phyloP scores from a whole-genome alignment of 1,140 invertebrate species.

The Temnothorax nylanderi region DNA sequence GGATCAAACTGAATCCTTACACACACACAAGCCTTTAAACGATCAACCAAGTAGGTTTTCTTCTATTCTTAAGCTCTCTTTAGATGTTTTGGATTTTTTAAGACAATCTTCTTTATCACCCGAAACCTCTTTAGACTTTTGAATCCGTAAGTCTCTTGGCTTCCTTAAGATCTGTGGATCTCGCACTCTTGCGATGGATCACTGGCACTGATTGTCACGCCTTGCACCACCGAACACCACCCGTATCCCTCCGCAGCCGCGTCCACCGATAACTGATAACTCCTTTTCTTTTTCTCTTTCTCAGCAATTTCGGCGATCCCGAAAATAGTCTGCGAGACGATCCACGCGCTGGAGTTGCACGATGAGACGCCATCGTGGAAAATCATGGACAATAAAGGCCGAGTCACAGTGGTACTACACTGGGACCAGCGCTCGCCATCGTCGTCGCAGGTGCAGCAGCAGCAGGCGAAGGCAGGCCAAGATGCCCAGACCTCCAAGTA shows the following conservation, averaged over 20 bases:
- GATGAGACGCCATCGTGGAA: slow-evolving; percentile 98
- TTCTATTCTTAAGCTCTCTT: slow-evolving; percentile 57
- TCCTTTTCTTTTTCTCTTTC: slow-evolving; percentile 49
- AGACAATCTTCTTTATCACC: slow-evolving; percentile 28
- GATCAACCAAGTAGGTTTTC: slow-evolving; percentile 61
- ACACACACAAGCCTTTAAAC: slow-evolving; percentile 62
- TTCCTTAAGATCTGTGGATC: slow-evolving; percentile 48
- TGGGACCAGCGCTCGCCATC: slow-evolving; percentile 93
- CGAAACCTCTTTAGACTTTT: slow-evolving; percentile 50
- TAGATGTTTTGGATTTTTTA: slow-evolving; percentile 45
- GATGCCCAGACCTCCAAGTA: slow-evolving; percentile 86
- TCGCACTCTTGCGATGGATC: slow-evolving; percentile 53
- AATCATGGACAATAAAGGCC: slow-evolving; percentile 98
- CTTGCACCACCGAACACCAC: slow-evolving; percentile 54
- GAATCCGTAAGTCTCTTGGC: slow-evolving; percentile 40
- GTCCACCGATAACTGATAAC: not conserved
- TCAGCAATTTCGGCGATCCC: slow-evolving; percentile 97
- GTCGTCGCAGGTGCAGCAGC: slow-evolving; percentile 85
- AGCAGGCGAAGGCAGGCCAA: slow-evolving; percentile 81
- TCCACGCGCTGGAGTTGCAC: slow-evolving; percentile 96
- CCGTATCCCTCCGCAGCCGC: not conserved
- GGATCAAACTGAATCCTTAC: slow-evolving; percentile 59
- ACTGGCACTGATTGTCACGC: slow-evolving; percentile 53
- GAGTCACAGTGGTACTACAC: slow-evolving; percentile 96
- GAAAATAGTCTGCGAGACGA: slow-evolving; percentile 98